phyloP scores from a whole-genome alignment of 2,888 invertebrate species.

The Perizoma flavofasciatum region DNA sequence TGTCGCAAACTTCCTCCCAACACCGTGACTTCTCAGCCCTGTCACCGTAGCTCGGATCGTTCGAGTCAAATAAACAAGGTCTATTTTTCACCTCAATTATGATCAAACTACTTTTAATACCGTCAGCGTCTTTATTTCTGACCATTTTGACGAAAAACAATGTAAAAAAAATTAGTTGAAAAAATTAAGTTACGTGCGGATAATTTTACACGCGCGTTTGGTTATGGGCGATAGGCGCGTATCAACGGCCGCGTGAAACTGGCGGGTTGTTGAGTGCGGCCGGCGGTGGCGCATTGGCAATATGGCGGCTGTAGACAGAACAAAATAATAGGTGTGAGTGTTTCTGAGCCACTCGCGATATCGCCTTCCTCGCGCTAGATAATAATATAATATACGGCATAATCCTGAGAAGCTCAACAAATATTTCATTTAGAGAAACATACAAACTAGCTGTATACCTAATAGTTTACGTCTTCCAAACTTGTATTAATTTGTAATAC shows the following conservation, averaged over 20 bases:
- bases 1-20: constrained; percentile 78
- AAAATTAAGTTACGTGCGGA: constrained; percentile 49
- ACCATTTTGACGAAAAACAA: constrained; percentile 58
- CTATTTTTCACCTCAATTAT: constrained; percentile 73
- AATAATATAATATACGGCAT: constrained; percentile 45
- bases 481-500: not conserved
- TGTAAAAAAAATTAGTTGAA: constrained; percentile 21
- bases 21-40: constrained; percentile 72
- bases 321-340: constrained; percentile 70
- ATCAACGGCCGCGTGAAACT: constrained; percentile 76
- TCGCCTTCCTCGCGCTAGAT: constrained; percentile 69
- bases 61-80: constrained; percentile 73
- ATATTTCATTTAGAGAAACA: too few relatives aligned
- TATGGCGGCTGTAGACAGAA: constrained; percentile 68
- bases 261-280: constrained; percentile 58
- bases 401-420: too few relatives aligned
- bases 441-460: too few relatives aligned
- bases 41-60: constrained; percentile 72
- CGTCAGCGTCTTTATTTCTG: constrained; percentile 69
- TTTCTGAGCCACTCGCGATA: constrained; percentile 56
- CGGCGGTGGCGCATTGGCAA: constrained; percentile 61
- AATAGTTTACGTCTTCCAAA: not conserved
- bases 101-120: constrained; percentile 71
- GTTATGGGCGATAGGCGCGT: constrained; percentile 59
- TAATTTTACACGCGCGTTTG: constrained; percentile 50